Percentiles rank a stretch among this genome's conserved stretches.
These are phyloP conservation scores for Hoplostethus atlanticus DNA, from an alignment of 2,797 vertebrate genomes.

Conservation along the genomic window DNA sequence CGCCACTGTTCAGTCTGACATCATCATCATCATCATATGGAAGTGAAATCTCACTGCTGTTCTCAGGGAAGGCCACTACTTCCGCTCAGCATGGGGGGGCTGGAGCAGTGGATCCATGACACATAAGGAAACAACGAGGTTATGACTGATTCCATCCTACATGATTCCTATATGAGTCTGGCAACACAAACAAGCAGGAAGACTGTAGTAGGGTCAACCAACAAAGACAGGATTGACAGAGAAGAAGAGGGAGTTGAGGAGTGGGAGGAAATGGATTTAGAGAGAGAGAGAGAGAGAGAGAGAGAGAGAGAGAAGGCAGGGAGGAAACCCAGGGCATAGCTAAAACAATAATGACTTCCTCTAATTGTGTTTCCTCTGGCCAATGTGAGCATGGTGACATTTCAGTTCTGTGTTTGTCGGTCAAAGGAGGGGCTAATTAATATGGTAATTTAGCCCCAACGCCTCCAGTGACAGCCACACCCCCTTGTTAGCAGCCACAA, in stretches of 20 bases:
- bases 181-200: conserved; percentile 35
- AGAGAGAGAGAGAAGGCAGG: neutral
- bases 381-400: conserved; percentile 79
- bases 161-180: conserved; percentile 32
- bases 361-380: conserved; percentile 83
- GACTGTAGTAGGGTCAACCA: conserved; percentile 29
- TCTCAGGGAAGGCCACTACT: conserved; percentile 25
- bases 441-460: conserved; percentile 82
- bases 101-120: neutral
- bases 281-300: conserved; percentile 17
- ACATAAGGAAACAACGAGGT: conserved; percentile 15
- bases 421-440: conserved; percentile 85
- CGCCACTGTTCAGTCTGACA: conserved; percentile 15
- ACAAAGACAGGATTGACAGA: conserved; percentile 42
- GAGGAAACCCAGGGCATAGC: conserved; percentile 52
- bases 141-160: conserved; percentile 40
- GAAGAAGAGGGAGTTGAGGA: conserved; percentile 32
- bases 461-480: conserved; percentile 81
- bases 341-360: conserved; percentile 79
- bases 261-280: conserved; percentile 67
- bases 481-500: conserved; percentile 79
- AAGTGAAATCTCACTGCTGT: conserved; percentile 49
- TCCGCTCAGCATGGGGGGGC: neutral
- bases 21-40: conserved; percentile 40
- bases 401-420: conserved; percentile 81